Percentiles rank a stretch among this genome's conserved stretches.
These are phyloP conservation scores for Cliona cf. orientalis DNA, from an alignment of 37 sponge, comb jelly and placozoan genomes.

Conservation along the genomic window DNA sequence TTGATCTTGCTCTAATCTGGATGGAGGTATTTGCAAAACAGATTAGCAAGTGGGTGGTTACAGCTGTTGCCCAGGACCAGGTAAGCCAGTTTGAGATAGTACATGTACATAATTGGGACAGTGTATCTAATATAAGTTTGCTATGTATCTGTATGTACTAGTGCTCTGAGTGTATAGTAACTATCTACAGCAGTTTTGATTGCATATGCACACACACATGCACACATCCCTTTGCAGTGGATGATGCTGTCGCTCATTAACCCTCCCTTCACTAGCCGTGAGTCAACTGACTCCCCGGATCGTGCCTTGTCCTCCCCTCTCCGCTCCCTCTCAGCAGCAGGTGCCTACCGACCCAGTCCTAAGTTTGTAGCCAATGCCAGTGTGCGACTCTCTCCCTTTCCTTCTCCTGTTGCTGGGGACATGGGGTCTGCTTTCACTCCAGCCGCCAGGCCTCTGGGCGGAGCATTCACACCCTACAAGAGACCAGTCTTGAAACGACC, in stretches of 20 bases:
- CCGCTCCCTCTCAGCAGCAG: too few relatives aligned
- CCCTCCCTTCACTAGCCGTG: too few relatives aligned
- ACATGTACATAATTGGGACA: too few relatives aligned
- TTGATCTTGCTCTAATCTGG: slow-evolving; percentile 61
- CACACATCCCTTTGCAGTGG: slow-evolving; percentile 55
- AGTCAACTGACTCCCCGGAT: not conserved
- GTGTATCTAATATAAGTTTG: too few relatives aligned
- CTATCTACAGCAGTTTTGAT: too few relatives aligned
- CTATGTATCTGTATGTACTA: too few relatives aligned
- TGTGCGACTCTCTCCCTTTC: slow-evolving; percentile 39
- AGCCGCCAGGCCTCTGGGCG: not conserved
- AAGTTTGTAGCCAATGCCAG: not conserved
- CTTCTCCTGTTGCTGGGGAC: slow-evolving; percentile 18
- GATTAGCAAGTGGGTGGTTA: slow-evolving; percentile 53
- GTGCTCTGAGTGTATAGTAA: too few relatives aligned
- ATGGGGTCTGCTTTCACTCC: not conserved
- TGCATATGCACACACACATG: slow-evolving; percentile 1
- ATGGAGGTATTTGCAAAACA: slow-evolving; percentile 80
- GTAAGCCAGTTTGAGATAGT: too few relatives aligned
- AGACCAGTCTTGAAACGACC: not conserved
- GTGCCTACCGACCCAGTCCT: too few relatives aligned
- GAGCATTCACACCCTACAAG: slow-evolving; percentile 46
- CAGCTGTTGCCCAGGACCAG: slow-evolving; percentile 51
- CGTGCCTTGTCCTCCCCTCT: not conserved
- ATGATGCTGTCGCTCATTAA: slow-evolving; percentile 25